A percentile compares a stretch with the other conserved stretches of the same genome.
These are phyloP conservation scores for Danionella dracula DNA, from an alignment of 2,797 vertebrate genomes.

Conservation along the genomic window DNA sequence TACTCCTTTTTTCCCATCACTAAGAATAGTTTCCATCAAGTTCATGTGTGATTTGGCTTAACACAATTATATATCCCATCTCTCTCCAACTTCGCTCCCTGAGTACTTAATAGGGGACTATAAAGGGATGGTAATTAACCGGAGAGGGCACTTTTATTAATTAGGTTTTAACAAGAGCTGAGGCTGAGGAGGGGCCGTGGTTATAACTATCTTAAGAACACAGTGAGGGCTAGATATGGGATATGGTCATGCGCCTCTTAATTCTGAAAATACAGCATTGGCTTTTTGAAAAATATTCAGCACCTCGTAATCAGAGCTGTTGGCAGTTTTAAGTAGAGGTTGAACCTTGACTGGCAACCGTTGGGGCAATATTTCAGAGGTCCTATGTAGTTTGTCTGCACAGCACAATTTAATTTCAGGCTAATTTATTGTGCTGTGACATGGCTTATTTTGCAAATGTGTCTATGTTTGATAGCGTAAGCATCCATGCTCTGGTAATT, in stretches of 20 bases:
- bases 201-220: slow-evolving; percentile 54
- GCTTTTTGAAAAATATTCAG: neutral
- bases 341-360: slow-evolving; percentile 17
- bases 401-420: neutral
- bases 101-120: slow-evolving; percentile 54
- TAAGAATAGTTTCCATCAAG: slow-evolving; percentile 61
- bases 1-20: slow-evolving; percentile 23
- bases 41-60: slow-evolving; percentile 65
- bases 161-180: slow-evolving; percentile 60
- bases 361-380: neutral
- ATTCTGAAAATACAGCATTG: neutral
- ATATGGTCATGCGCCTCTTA: slow-evolving; percentile 29
- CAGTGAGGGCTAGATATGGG: slow-evolving; percentile 45
- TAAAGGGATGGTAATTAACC: slow-evolving; percentile 68
- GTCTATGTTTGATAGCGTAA: slow-evolving; percentile 3
- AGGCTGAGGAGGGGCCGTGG: slow-evolving; percentile 24
- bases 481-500: neutral
- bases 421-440: neutral
- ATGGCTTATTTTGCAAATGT: neutral
- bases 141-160: slow-evolving; percentile 63
- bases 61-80: slow-evolving; percentile 59
- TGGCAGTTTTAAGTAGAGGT: slow-evolving; percentile 17
- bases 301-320: neutral
- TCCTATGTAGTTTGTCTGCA: neutral
- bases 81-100: slow-evolving; percentile 45